A percentile compares a stretch with the other conserved stretches of the same genome.
These are phyloP conservation scores for Poecilus cupreus DNA, from an alignment of 2,888 invertebrate genomes.

Conservation along the genomic window DNA sequence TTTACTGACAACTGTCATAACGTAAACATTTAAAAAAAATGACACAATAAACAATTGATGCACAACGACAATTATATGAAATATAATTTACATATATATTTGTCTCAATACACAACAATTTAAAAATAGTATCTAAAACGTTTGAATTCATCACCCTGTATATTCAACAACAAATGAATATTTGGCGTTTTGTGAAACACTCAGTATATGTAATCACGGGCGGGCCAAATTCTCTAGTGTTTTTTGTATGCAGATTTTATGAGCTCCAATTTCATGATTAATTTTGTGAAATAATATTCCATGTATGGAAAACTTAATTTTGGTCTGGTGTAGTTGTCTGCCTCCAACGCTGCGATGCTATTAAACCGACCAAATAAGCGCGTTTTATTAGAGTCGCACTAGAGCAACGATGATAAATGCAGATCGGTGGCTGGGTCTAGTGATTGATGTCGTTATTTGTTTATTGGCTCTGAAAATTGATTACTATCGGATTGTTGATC, in stretches of 20 bases:
- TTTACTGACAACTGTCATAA: too few species aligned
- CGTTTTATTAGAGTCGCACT: neutral
- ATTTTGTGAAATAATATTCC: slow-evolving; percentile 29
- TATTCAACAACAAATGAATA: too few species aligned
- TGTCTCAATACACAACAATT: too few species aligned
- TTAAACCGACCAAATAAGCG: neutral
- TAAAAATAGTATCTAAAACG: too few species aligned
- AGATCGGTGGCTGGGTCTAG: neutral
- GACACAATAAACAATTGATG: too few species aligned
- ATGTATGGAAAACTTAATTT: neutral
- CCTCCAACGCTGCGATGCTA: neutral
- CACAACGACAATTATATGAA: too few species aligned
- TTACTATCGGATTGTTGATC: neutral
- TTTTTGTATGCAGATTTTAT: slow-evolving; percentile 16
- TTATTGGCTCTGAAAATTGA: slow-evolving; percentile 1
- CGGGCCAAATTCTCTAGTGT: neutral
- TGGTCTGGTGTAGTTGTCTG: neutral
- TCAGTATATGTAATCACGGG: too few species aligned
- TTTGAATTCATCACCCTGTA: too few species aligned
- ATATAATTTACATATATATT: too few species aligned
- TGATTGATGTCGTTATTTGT: neutral
- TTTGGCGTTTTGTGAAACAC: neutral
- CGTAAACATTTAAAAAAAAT: too few species aligned
- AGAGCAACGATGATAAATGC: neutral
- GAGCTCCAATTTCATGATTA: slow-evolving; percentile 1